Percentiles rank a stretch among this genome's conserved stretches.
Conservation (phyloP, 2,113 vertebrate species). For the Ondatra zibethicus region DNA sequence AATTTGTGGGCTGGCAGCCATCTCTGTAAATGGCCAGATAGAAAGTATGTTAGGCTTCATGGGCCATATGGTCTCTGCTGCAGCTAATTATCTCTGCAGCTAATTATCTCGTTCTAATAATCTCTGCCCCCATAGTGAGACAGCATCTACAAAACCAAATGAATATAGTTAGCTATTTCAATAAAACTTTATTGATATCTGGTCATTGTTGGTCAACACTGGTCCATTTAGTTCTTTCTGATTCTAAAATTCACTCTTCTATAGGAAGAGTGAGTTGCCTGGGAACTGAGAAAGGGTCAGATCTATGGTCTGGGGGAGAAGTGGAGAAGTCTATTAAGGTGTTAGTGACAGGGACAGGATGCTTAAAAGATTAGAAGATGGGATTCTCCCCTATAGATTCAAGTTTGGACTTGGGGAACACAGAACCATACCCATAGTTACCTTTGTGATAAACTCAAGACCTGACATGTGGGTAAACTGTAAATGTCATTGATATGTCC, state of each 20-base stretch:
- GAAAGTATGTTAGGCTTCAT: neutral
- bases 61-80: neutral
- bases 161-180: neutral
- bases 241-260: neutral
- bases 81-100: neutral
- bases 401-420: neutral
- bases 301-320: neutral
- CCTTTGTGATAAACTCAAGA: neutral
- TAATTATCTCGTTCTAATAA: neutral
- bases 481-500: neutral
- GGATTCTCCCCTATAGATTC: neutral
- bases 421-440: neutral
- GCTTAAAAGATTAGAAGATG: neutral
- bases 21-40: neutral
- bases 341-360: neutral
- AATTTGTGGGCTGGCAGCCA: neutral
- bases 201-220: neutral
- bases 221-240: neutral
- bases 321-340: neutral
- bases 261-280: neutral
- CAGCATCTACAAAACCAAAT: neutral
- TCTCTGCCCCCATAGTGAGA: neutral
- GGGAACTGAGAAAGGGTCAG: neutral
- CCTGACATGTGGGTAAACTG: neutral
- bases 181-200: neutral